These are phyloP conservation scores for Lochmaea crataegi DNA, from an alignment of 2,888 invertebrate genomes.

Conservation along the genomic window DNA sequence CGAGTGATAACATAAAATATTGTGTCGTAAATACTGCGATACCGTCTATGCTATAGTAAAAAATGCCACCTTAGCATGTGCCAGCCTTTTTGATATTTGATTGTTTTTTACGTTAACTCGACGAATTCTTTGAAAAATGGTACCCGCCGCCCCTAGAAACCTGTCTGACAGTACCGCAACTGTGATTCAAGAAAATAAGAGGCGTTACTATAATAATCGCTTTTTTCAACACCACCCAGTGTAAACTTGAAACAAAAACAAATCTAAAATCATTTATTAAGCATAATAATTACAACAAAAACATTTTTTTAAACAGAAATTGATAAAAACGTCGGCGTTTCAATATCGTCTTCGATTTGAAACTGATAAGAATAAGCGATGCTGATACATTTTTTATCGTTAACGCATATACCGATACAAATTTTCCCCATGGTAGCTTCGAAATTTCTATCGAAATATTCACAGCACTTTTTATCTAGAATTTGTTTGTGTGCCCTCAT, in stretches of 20 bases:
- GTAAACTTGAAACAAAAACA: not conserved
- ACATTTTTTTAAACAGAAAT: not conserved
- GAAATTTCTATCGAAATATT: slow-evolving; percentile 33
- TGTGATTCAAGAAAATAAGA: too few species aligned
- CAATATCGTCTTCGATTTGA: slow-evolving; percentile 24
- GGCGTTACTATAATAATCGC: too few species aligned
- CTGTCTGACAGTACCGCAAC: too few species aligned
- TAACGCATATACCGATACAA: slow-evolving; percentile 28
- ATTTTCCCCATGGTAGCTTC: slow-evolving; percentile 33
- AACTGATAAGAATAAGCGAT: slow-evolving; percentile 31
- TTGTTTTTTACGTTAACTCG: too few species aligned
- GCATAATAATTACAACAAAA: slow-evolving; percentile 1
- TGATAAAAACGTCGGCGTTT: slow-evolving; percentile 18
- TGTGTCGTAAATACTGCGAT: too few species aligned
- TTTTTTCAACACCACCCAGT: too few species aligned
- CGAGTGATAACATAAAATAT: too few species aligned
- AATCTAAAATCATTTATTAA: not conserved
- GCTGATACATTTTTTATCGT: slow-evolving; percentile 4
- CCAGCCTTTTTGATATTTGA: too few species aligned
- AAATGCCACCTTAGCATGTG: too few species aligned
- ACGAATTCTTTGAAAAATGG: too few species aligned
- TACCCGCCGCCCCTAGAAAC: too few species aligned
- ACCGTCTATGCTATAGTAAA: too few species aligned
- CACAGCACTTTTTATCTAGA: slow-evolving; percentile 32
- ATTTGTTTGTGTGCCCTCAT: slow-evolving; percentile 21